Percentiles rank a stretch among this genome's conserved stretches.
Conservation (phyloP, 2,797 vertebrate genomes). For the Kryptopterus vitreolus region DNA sequence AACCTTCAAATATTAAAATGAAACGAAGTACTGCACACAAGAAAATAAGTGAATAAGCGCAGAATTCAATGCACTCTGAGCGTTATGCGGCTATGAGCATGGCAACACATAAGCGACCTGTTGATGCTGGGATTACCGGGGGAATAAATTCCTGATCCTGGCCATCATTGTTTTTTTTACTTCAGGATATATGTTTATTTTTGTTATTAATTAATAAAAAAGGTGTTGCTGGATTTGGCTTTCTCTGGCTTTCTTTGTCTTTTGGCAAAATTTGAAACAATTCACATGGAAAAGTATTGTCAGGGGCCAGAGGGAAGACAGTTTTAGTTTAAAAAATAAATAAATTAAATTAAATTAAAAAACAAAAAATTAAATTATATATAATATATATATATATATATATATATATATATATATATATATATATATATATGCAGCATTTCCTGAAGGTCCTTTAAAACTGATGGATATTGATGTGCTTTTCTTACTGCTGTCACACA, state of each 20-base stretch:
- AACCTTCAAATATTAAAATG: slow-evolving; percentile 21
- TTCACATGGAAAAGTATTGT: too few relatives aligned
- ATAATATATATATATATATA: too few relatives aligned
- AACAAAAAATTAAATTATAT: too few relatives aligned
- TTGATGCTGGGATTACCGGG: not conserved
- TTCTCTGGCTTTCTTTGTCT: not conserved
- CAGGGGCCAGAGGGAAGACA: too few relatives aligned
- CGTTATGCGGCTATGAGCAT: not conserved
- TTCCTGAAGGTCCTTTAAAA: too few relatives aligned
- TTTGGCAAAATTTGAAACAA: too few relatives aligned
- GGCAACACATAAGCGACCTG: not conserved
- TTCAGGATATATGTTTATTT: not conserved
- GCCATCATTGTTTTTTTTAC: not conserved
- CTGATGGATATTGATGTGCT: not conserved
- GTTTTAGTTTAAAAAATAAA: too few relatives aligned
- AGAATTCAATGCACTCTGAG: not conserved
- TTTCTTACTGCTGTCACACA: not conserved
- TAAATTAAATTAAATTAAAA: too few relatives aligned
- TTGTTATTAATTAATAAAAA: too few relatives aligned
- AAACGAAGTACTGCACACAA: not conserved
- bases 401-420: too few relatives aligned
- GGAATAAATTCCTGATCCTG: not conserved
- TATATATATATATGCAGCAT: too few relatives aligned
- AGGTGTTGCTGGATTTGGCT: not conserved
- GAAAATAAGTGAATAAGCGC: slow-evolving; percentile 2